phyloP scores from a whole-genome alignment of 2,113 vertebrate species.

The Bubo scandiacus region DNA sequence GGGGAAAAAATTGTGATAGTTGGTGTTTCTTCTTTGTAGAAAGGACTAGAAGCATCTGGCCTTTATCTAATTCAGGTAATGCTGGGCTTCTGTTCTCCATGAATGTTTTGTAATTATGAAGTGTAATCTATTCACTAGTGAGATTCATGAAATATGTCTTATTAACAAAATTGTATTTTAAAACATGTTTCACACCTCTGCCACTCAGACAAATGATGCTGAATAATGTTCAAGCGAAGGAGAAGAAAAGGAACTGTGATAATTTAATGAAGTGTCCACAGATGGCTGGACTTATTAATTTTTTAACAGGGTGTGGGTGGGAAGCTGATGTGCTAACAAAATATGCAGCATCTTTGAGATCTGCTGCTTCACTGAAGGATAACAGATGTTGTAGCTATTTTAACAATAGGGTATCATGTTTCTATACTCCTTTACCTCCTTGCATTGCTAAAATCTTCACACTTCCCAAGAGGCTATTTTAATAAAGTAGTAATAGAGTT shows the following conservation, averaged over 20 bases:
- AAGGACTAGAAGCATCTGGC: background rate
- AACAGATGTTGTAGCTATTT: slow-evolving; percentile 14
- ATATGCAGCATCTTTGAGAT: background rate
- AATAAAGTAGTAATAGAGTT: background rate
- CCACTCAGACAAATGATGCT: slow-evolving; percentile 17
- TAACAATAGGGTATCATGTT: background rate
- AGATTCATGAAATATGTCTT: background rate
- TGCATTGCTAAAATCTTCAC: background rate
- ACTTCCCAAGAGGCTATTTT: background rate
- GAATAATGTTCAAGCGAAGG: background rate
- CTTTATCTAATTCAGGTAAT: background rate
- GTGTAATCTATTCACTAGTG: background rate
- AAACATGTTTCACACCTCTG: slow-evolving; percentile 35
- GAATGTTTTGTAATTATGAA: background rate
- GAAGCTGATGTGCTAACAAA: slow-evolving; percentile 26
- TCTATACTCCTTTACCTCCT: background rate
- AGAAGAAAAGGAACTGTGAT: slow-evolving; percentile 13
- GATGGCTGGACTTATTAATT: slow-evolving; percentile 43
- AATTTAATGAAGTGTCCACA: slow-evolving; percentile 55
- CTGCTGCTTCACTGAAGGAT: background rate
- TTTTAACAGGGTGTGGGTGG: slow-evolving; percentile 18
- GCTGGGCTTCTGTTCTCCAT: background rate
- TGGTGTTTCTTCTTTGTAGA: background rate
- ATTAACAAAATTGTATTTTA: slow-evolving; percentile 1
- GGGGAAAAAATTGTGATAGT: background rate